Evolutionary conservation across 2,888 invertebrate genomes (phyloP).

Genomic region (Phortica okadai): DNA sequence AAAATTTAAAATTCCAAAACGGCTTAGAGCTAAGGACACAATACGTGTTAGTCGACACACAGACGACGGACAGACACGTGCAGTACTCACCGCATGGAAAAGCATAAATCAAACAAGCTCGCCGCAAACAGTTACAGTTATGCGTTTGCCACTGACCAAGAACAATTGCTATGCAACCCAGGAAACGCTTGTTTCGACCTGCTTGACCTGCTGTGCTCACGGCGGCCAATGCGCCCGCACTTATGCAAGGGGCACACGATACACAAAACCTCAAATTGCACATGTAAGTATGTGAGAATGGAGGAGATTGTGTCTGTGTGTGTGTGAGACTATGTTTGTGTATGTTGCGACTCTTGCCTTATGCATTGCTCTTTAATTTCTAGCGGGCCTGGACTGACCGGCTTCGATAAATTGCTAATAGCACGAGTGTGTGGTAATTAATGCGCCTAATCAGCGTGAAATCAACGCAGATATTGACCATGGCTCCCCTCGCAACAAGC

Average conservation of each 20-base stretch:
- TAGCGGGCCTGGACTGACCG: neutral
- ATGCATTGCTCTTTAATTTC: neutral
- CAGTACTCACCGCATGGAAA: neutral
- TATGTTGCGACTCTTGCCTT: neutral
- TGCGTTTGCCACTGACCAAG: neutral
- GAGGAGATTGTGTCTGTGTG: too few relatives aligned
- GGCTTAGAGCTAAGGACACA: too few relatives aligned
- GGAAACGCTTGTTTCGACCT: neutral
- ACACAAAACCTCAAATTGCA: neutral
- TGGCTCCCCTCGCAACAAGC: neutral
- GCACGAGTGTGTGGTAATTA: slow-evolving; percentile 17
- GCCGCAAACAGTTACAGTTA: neutral
- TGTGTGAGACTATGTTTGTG: neutral
- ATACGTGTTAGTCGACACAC: too few relatives aligned
- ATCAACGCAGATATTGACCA: neutral
- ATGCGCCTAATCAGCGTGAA: slow-evolving; percentile 23
- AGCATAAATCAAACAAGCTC: slow-evolving; percentile 2
- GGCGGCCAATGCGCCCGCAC: neutral
- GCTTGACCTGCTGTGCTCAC: neutral
- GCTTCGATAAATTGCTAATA: neutral
- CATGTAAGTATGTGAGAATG: too few relatives aligned
- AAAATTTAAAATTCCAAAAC: too few relatives aligned
- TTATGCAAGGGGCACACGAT: neutral
- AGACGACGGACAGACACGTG: neutral
- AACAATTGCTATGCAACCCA: neutral